Base-by-base conservation (phyloP, 2,888 invertebrate species). In the Leistus spinibarbis region DNA sequence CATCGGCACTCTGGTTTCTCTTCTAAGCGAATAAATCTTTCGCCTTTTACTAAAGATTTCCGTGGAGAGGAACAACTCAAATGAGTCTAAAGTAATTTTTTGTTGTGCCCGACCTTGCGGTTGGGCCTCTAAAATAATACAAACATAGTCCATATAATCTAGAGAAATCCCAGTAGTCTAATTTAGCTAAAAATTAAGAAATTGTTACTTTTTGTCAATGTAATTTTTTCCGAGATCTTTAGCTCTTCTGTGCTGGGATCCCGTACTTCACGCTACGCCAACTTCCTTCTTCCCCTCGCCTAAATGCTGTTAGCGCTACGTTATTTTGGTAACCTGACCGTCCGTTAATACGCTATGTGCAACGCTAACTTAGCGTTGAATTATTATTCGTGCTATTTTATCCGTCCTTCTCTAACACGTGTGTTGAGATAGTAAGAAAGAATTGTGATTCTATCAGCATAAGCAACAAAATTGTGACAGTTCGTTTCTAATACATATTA, bases 221-320 rank as follows among this genome's bases (percentile, higher is more conserved):
- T n/a, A n/a, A n/a, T n/a, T n/a, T n/a, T n/a, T n/a, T n/a, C n/a
- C n/a, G n/a, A n/a, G n/a, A n/a, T n/a, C n/a, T n/a, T n/a, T n/a
- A n/a, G n/a, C n/a, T n/a, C n/a, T 1, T 3, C 62, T 17, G 62
- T 64, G 64, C 64, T 64, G 64, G 64, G 22, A 64, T 64, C 64
- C 64, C 64, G 24, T 22, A 22, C 64, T 64, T 64, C n/a, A 19
- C 64, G 24, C 64, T 64, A 64, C 64, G 64, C 64, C 23, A 64
- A 64, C 64, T 64, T 64, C 64, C 64, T 23, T 13, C 64, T 64
- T 64, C 64, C 22, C 64, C 24, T 64, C 64, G 24, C 64, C 64
- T 22, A 22, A 64, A 19, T 64, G 24, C 24, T 17, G 23, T 10
- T 22, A 20, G 23, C 64, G 64, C 64, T 64, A 22, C 64, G 64